A percentile compares a stretch with the other conserved stretches of the same genome.
These are phyloP conservation scores for Seriola aureovittata DNA, from an alignment of 2,113 vertebrate species.

Conservation along the genomic window DNA sequence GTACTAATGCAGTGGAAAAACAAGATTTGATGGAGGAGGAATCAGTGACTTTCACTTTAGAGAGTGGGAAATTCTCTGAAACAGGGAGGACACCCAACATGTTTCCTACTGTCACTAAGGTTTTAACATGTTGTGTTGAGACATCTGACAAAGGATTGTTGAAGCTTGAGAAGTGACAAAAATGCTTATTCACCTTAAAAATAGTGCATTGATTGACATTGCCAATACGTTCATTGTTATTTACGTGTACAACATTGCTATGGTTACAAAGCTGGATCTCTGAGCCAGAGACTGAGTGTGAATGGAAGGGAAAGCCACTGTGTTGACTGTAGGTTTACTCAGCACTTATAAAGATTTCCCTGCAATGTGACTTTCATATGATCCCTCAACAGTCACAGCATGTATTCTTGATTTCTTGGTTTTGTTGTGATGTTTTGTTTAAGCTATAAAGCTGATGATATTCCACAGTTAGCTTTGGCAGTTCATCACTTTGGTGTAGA, in stretches of 20 bases:
- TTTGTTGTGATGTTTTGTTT: not conserved
- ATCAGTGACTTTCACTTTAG: not conserved
- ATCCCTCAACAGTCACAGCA: not conserved
- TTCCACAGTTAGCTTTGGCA: too few species aligned
- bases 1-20: slow-evolving; percentile 28
- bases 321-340: not conserved
- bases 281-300: not conserved
- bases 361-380: not conserved
- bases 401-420: too few species aligned
- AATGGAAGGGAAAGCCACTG: too few species aligned
- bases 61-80: not conserved
- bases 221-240: too few species aligned
- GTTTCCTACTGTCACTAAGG: not conserved
- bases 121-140: not conserved
- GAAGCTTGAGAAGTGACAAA: not conserved
- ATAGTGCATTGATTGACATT: too few species aligned
- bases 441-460: not conserved
- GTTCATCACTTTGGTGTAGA: not conserved
- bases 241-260: not conserved
- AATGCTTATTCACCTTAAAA: too few species aligned
- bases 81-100: not conserved
- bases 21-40: not conserved
- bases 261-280: not conserved
- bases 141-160: not conserved
- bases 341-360: not conserved